Evolutionary conservation across 2,113 vertebrate genomes (phyloP).

Genomic region (Xyrauchen texanus): DNA sequence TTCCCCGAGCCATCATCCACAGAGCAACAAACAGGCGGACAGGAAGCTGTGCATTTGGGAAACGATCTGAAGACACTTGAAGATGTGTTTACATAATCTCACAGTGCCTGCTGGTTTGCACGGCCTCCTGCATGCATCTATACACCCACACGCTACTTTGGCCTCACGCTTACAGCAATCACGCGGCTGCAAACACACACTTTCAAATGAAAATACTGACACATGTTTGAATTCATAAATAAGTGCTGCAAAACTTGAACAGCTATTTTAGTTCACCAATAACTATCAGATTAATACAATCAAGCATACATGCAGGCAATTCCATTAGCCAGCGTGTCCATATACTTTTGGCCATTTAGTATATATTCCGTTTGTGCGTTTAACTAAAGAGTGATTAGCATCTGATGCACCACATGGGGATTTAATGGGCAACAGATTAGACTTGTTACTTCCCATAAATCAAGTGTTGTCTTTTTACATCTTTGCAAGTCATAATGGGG

Average conservation of each 20-base stretch:
- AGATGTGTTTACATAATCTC: slow-evolving; percentile 48
- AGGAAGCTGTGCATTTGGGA: background rate
- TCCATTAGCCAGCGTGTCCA: no score
- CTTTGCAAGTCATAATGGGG: slow-evolving; percentile 17
- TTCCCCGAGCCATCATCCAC: background rate
- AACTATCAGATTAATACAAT: no score
- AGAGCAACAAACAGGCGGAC: background rate
- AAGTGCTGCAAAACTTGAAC: background rate
- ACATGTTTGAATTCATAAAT: background rate
- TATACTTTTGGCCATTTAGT: no score
- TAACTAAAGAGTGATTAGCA: background rate
- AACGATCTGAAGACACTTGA: slow-evolving; percentile 28
- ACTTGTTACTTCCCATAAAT: slow-evolving; percentile 40
- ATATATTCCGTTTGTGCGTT: no score
- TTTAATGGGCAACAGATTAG: slow-evolving; percentile 42
- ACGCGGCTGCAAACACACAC: background rate
- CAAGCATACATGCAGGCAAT: no score
- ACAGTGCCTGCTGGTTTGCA: slow-evolving; percentile 17
- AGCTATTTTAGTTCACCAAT: no score
- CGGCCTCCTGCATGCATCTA: background rate
- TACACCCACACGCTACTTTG: slow-evolving; percentile 33
- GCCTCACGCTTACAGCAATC: background rate
- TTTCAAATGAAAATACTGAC: background rate
- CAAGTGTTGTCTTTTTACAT: slow-evolving; percentile 10
- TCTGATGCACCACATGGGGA: slow-evolving; percentile 30